These are phyloP conservation scores for Dendrophyllia cribrosa DNA, from an alignment of 64 coral and sea anemone species.

Conservation along the genomic window DNA sequence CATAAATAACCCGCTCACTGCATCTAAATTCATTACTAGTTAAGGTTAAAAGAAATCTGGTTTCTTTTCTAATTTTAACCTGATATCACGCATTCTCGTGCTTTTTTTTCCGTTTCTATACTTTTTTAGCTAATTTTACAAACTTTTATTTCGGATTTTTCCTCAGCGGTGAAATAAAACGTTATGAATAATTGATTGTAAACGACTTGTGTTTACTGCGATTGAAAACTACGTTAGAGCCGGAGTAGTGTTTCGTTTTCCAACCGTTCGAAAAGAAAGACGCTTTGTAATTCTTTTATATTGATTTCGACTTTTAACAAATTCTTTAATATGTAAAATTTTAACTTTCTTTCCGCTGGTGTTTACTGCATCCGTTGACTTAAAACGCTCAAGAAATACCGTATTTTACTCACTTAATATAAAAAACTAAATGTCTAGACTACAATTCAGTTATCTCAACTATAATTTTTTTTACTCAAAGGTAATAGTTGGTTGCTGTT, in stretches of 20 bases:
- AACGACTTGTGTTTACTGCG: slow-evolving; percentile 74
- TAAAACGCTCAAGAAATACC: background rate
- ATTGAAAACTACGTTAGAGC: slow-evolving; percentile 29
- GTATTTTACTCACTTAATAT: slow-evolving; percentile 26
- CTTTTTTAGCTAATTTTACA: slow-evolving; percentile 70
- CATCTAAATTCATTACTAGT: slow-evolving; percentile 67
- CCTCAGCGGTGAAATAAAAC: slow-evolving; percentile 67
- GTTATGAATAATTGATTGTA: slow-evolving; percentile 90
- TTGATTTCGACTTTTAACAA: background rate
- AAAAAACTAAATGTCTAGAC: slow-evolving; percentile 25
- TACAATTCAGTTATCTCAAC: slow-evolving; percentile 26
- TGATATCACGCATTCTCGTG: background rate
- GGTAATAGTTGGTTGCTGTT: background rate
- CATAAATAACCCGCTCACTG: slow-evolving; percentile 48
- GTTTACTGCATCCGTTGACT: slow-evolving; percentile 9
- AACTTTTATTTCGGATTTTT: slow-evolving; percentile 61
- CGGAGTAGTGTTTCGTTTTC: slow-evolving; percentile 68
- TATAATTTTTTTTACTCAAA: slow-evolving; percentile 27
- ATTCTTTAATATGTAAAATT: slow-evolving; percentile 29
- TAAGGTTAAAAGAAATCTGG: slow-evolving; percentile 3
- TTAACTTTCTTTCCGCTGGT: background rate
- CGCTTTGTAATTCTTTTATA: background rate
- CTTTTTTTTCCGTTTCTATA: background rate
- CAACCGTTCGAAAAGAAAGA: slow-evolving; percentile 3
- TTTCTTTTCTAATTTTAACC: background rate